phyloP scores from a whole-genome alignment of 2,888 invertebrate species.

The Pollenia labialis region DNA sequence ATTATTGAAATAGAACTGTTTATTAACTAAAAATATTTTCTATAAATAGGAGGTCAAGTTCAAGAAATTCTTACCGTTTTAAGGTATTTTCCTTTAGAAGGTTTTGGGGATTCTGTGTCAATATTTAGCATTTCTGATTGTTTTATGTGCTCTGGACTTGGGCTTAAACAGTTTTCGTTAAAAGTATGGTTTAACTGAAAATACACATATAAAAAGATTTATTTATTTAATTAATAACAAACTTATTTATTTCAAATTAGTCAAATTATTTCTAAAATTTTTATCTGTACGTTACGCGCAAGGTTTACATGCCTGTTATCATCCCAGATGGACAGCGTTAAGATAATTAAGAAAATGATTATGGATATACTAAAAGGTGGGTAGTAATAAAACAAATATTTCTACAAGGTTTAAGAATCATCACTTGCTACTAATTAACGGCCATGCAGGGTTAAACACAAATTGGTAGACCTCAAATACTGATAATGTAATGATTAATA shows the following conservation, averaged over 20 bases:
- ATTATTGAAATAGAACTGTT: constrained; percentile 30
- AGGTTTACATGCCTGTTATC: no score
- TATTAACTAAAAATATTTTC: constrained; percentile 39
- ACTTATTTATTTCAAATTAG: no score
- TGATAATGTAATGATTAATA: background rate
- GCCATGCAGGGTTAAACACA: background rate
- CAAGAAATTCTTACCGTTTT: constrained; percentile 58
- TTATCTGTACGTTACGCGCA: no score
- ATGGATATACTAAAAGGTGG: no score
- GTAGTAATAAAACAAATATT: no score
- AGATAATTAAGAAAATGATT: no score
- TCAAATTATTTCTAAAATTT: no score
- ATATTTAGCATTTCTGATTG: background rate
- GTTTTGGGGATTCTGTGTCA: background rate
- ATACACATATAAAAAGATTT: background rate
- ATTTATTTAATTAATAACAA: no score
- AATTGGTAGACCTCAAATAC: background rate
- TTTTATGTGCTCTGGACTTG: background rate
- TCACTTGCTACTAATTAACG: no score
- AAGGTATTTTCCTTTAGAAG: constrained; percentile 43
- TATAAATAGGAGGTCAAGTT: background rate
- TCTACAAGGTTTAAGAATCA: no score
- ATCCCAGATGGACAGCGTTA: no score
- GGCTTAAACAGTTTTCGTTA: background rate
- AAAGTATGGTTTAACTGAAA: constrained; percentile 35